Conservation (phyloP, 2,113 vertebrate species). For the Accipiter cooperii region DNA sequence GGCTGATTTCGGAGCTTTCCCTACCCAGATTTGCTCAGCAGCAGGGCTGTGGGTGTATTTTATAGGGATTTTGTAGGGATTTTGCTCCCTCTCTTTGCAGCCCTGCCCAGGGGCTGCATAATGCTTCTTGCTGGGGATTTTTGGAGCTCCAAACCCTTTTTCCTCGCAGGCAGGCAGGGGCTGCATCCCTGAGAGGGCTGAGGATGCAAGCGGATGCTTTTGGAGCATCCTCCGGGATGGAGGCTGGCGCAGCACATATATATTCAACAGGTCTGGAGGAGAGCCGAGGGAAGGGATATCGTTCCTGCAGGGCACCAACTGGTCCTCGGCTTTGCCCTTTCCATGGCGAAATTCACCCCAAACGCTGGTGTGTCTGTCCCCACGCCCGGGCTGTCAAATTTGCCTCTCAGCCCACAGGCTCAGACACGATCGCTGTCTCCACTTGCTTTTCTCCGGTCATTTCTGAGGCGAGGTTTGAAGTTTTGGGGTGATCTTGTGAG, state of each 20-base stretch:
- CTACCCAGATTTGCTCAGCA: neutral
- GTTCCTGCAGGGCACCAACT: neutral
- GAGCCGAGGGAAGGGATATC: neutral
- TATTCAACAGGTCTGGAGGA: neutral
- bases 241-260: rapidly evolving
- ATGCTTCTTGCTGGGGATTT: neutral
- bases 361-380: neutral
- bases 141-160: neutral
- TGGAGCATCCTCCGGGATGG: neutral
- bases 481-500: neutral
- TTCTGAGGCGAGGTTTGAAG: neutral
- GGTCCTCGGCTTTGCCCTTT: neutral
- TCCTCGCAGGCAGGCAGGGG: neutral
- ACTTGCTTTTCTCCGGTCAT: neutral
- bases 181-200: neutral
- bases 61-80: neutral
- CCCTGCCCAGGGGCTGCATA: neutral
- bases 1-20: neutral
- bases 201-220: neutral
- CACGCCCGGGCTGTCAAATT: rapidly evolving
- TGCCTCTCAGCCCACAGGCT: neutral
- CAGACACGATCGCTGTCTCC: neutral
- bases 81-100: neutral
- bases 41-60: neutral
- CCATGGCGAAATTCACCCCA: neutral